phyloP scores from a whole-genome alignment of 2,888 invertebrate species.

The Acrobasis consociella region DNA sequence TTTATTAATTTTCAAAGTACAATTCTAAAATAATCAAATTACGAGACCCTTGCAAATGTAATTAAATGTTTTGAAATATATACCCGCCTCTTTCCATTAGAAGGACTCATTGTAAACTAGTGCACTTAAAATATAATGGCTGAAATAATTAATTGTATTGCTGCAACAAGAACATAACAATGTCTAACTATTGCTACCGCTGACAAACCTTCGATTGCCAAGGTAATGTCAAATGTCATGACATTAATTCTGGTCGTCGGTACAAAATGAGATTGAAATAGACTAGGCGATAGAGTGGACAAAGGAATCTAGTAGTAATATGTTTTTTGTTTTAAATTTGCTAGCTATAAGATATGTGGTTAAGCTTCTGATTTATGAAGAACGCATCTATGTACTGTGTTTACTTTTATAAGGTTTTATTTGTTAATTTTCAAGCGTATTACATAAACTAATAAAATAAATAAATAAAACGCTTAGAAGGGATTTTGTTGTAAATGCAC shows the following conservation, averaged over 20 bases:
- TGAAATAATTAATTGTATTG: conserved; percentile 43
- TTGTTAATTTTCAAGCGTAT: no score
- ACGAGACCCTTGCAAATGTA: conserved; percentile 44
- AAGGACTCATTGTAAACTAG: conserved; percentile 38
- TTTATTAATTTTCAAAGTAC: conserved; percentile 4
- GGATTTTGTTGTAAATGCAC: no score
- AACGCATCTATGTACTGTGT: no score
- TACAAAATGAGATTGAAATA: conserved; percentile 33
- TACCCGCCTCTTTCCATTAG: conserved; percentile 43
- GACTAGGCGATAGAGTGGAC: background rate
- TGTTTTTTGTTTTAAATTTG: no score
- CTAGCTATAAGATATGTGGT: no score
- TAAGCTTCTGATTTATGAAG: no score
- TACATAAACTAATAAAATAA: no score
- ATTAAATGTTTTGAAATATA: conserved; percentile 44
- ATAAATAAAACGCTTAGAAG: no score
- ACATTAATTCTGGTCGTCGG: conserved; percentile 36
- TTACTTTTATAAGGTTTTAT: no score
- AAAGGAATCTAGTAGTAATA: no score
- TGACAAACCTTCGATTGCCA: conserved; percentile 41
- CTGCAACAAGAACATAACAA: conserved; percentile 37
- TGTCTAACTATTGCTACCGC: conserved; percentile 4
- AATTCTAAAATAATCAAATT: conserved; percentile 23
- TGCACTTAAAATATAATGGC: conserved; percentile 36
- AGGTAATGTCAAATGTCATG: conserved; percentile 57